phyloP scores from a whole-genome alignment of 2,888 invertebrate species.

The Epinotia nisella region DNA sequence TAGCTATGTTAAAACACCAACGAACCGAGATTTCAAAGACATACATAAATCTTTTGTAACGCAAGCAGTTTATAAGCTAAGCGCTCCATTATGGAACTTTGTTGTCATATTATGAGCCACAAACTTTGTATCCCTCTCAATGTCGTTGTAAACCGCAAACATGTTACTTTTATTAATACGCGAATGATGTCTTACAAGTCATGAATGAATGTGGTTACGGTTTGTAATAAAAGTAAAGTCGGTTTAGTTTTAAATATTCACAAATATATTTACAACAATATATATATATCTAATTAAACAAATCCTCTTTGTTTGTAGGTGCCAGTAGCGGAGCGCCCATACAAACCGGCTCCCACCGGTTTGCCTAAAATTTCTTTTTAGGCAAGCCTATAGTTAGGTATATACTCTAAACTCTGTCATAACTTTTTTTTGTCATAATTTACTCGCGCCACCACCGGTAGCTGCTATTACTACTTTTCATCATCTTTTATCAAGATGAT shows the following conservation, averaged over 20 bases:
- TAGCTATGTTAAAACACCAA: constrained; percentile 5
- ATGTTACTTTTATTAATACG: neutral
- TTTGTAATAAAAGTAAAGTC: neutral
- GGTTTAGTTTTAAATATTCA: neutral
- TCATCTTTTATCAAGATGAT: too few relatives aligned
- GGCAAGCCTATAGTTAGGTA: too few relatives aligned
- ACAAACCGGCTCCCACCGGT: too few relatives aligned
- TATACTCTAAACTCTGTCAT: too few relatives aligned
- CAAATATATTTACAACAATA: neutral
- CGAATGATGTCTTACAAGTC: neutral
- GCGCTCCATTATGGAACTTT: constrained; percentile 28
- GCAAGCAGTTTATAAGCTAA: constrained; percentile 33
- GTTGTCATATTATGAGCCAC: constrained; percentile 25
- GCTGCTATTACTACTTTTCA: too few relatives aligned
- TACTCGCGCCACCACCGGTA: too few relatives aligned
- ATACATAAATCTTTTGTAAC: constrained; percentile 39
- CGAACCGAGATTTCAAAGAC: constrained; percentile 35
- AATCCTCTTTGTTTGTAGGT: neutral
- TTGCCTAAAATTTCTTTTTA: too few relatives aligned
- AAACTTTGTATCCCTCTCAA: constrained; percentile 22
- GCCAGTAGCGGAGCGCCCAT: too few relatives aligned
- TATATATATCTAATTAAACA: neutral
- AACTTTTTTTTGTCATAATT: too few relatives aligned
- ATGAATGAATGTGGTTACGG: neutral
- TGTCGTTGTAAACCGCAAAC: constrained; percentile 20